phyloP scores from a whole-genome alignment of 2,113 vertebrate genomes.

The Anarrhichthys ocellatus region DNA sequence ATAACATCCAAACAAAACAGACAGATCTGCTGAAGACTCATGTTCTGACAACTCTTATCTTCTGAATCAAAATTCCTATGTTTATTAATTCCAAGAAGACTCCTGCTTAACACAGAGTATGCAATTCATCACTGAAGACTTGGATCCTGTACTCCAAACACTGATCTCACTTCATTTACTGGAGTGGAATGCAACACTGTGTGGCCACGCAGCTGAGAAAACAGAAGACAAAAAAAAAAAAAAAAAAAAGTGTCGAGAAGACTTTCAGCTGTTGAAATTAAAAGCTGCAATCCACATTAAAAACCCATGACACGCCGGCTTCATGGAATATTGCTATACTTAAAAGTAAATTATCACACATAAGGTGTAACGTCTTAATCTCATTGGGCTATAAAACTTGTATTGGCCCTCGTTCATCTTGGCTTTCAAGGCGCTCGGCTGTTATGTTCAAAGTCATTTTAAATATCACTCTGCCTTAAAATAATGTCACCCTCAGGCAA shows the following conservation, averaged over 20 bases:
- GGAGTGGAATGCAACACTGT: constrained; percentile 29
- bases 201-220: constrained; percentile 59
- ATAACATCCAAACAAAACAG: background rate
- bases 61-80: constrained; percentile 40
- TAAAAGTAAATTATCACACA: constrained; percentile 62
- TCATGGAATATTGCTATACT: constrained; percentile 45
- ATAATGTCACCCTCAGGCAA: background rate
- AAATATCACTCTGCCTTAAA: constrained; percentile 41
- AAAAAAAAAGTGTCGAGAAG: background rate
- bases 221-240: background rate
- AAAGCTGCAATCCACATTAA: constrained; percentile 32
- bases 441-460: constrained; percentile 40
- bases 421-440: constrained; percentile 30
- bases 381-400: constrained; percentile 44
- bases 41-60: constrained; percentile 31
- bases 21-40: background rate
- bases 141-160: constrained; percentile 28
- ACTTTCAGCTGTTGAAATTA: constrained; percentile 53
- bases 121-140: constrained; percentile 36
- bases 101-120: background rate
- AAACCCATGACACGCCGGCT: constrained; percentile 19
- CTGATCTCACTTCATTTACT: constrained; percentile 42
- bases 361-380: constrained; percentile 58
- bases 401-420: constrained; percentile 50
- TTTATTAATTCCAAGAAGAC: constrained; percentile 46